Conservation (phyloP, 64 coral and sea anemone species). For the Actinia equina region DNA sequence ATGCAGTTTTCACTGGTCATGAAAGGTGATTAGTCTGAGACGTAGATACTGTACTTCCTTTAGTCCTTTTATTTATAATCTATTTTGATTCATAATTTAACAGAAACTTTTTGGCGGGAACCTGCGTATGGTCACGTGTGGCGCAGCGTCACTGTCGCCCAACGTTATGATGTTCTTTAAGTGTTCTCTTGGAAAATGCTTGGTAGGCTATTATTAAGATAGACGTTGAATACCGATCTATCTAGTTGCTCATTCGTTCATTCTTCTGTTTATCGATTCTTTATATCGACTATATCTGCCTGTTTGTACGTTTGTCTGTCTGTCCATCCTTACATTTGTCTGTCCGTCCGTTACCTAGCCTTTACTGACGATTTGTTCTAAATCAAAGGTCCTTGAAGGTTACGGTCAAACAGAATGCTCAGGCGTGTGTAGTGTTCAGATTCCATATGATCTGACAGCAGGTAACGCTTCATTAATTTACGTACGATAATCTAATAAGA, state of each 20-base stretch:
- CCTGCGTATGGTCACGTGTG: slow-evolving; percentile 1
- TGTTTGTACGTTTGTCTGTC: not conserved
- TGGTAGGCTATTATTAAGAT: not conserved
- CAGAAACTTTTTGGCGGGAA: slow-evolving; percentile 20
- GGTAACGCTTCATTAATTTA: slow-evolving; percentile 21
- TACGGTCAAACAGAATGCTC: slow-evolving; percentile 89
- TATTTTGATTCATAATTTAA: not conserved
- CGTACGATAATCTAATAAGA: no score
- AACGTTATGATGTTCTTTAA: slow-evolving; percentile 82
- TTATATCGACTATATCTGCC: not conserved
- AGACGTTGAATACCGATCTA: not conserved
- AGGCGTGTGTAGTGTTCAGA: slow-evolving; percentile 28
- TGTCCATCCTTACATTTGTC: not conserved
- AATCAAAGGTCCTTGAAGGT: slow-evolving; percentile 60
- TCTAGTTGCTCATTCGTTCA: not conserved
- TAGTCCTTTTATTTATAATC: no score
- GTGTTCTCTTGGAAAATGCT: slow-evolving; percentile 70
- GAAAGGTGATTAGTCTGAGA: no score
- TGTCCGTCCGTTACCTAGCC: not conserved
- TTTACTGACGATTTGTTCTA: not conserved
- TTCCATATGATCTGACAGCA: slow-evolving; percentile 31
- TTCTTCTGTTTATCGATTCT: no score
- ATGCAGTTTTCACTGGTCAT: no score
- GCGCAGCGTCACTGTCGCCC: slow-evolving; percentile 9
- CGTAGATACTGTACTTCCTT: no score